phyloP scores from a whole-genome alignment of 2,113 vertebrate species.

The Diglossa brunneiventris region DNA sequence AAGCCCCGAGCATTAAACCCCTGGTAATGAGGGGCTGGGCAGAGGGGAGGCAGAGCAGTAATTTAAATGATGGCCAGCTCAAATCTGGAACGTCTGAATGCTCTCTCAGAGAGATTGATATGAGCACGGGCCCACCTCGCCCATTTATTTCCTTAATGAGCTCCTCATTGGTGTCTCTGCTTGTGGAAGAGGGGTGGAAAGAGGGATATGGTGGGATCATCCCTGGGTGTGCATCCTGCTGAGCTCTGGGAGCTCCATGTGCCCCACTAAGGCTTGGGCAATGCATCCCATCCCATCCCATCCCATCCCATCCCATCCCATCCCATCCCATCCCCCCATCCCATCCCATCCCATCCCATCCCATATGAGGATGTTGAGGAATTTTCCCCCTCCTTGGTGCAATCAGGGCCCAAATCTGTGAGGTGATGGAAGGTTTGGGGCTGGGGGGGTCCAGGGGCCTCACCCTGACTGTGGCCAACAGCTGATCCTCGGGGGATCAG shows the following conservation, averaged over 20 bases:
- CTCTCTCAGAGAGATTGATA: slow-evolving; percentile 73
- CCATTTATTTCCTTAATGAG: slow-evolving; percentile 70
- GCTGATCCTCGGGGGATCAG: not conserved
- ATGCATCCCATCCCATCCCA: not conserved
- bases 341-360: too few relatives aligned
- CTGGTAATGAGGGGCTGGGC: slow-evolving; percentile 61
- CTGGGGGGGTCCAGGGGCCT: not conserved
- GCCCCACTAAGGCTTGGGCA: not conserved
- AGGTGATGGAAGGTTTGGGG: not conserved
- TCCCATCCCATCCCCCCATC: too few relatives aligned
- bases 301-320: too few relatives aligned
- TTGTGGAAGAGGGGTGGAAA: not conserved
- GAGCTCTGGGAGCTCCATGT: not conserved
- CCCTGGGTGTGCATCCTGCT: not conserved
- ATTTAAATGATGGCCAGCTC: slow-evolving; percentile 73
- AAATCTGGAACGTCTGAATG: slow-evolving; percentile 67
- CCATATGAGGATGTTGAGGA: not conserved
- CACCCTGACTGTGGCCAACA: not conserved
- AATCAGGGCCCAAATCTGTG: not conserved
- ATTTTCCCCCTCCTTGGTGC: accelerated
- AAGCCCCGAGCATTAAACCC: slow-evolving; percentile 67
- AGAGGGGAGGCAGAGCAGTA: slow-evolving; percentile 65
- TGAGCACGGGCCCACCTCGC: slow-evolving; percentile 51
- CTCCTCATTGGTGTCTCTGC: slow-evolving; percentile 25
- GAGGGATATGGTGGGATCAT: not conserved